Percentiles rank a stretch among this genome's conserved stretches.
Evolutionary conservation across 1,140 invertebrate genomes (phyloP).

Genomic region (honey bee (Apis mellifera)): Amel_HAv3.1 CM009946.2:6880001-6880500

Average conservation of each 20-base stretch:
- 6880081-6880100: slow-evolving; percentile 8
- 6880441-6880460: neutral
- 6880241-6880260: too few species aligned
- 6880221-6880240: neutral
- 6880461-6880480: too few species aligned
- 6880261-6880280: too few species aligned
- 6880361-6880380: too few species aligned
- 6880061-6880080: too few species aligned
- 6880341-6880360: too few species aligned
- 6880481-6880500: neutral
- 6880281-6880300: too few species aligned
- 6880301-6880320: too few species aligned
- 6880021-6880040: neutral
- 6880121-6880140: neutral
- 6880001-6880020: neutral
- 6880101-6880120: neutral
- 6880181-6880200: neutral
- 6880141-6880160: neutral
- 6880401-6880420: neutral
- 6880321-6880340: too few species aligned
- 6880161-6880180: slow-evolving; percentile 3
- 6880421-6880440: neutral
- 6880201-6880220: neutral
- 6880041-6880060: neutral
- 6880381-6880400: neutral